A percentile compares a stretch with the other conserved stretches of the same genome.
Conservation (phyloP, 1,140 invertebrate genomes). For the Hyposmocoma kahamanoa region DNA sequence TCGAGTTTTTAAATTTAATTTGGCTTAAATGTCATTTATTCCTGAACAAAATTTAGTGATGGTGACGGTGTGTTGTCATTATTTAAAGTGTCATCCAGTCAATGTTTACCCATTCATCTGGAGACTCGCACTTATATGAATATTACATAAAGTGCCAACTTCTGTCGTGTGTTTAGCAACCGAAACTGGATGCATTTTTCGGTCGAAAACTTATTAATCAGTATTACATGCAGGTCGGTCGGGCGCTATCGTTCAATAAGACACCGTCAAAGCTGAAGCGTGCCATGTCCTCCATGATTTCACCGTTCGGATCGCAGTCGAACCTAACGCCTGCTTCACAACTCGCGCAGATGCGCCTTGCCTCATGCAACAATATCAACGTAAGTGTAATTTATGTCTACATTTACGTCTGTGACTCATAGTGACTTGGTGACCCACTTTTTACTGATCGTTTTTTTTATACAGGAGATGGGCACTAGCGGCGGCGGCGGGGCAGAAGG, state of each 20-base stretch:
- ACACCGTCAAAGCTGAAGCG: constrained; percentile 94
- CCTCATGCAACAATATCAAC: constrained; percentile 89
- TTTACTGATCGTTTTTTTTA: neutral
- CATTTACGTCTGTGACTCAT: neutral
- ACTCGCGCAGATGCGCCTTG: constrained; percentile 86
- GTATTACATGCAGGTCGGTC: constrained; percentile 76
- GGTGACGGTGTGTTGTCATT: too few species aligned
- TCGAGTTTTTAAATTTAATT: too few species aligned
- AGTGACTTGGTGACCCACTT: neutral
- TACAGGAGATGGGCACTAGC: constrained; percentile 59
- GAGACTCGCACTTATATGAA: too few species aligned
- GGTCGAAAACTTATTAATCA: neutral
- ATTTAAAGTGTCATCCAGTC: too few species aligned
- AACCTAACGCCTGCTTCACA: constrained; percentile 81
- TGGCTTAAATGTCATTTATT: too few species aligned
- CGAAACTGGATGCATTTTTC: neutral
- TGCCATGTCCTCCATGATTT: constrained; percentile 94
- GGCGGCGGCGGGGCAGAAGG: constrained; percentile 73
- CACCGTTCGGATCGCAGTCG: constrained; percentile 87
- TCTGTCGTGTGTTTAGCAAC: too few species aligned
- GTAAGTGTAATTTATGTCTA: constrained; percentile 73
- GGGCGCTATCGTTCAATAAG: constrained; percentile 95
- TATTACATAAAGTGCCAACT: too few species aligned
- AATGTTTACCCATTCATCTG: too few species aligned
- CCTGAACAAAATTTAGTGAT: too few species aligned